Percentiles rank a stretch among this genome's conserved stretches.
Evolutionary conservation across 2,113 vertebrate species (phyloP).

Genomic region (Cottus gobio): DNA sequence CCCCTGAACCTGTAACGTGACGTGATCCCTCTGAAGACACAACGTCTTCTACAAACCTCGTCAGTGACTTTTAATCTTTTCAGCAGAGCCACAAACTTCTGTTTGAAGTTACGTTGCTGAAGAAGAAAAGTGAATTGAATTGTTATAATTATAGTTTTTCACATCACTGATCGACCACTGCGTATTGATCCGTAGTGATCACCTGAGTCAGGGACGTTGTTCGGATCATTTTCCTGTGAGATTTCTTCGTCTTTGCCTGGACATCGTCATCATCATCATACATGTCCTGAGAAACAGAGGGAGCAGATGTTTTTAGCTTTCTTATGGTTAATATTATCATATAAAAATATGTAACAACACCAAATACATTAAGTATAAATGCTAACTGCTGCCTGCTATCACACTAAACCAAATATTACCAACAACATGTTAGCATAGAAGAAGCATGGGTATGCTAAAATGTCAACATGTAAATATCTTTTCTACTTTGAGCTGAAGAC

Average conservation of each 20-base stretch:
- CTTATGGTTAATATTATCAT: too few relatives aligned
- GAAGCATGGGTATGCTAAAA: neutral
- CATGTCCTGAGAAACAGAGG: conserved; percentile 68
- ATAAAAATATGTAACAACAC: too few relatives aligned
- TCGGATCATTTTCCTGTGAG: conserved; percentile 73
- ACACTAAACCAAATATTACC: too few relatives aligned
- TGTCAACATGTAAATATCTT: too few relatives aligned
- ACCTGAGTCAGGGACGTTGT: conserved; percentile 78
- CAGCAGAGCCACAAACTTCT: conserved; percentile 82
- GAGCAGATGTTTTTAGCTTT: too few relatives aligned
- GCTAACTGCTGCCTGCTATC: too few relatives aligned
- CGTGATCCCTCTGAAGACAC: too few relatives aligned
- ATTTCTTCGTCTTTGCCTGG: conserved; percentile 72
- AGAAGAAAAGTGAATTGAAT: conserved; percentile 1
- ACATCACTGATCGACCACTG: too few relatives aligned
- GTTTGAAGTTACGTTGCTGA: conserved; percentile 82
- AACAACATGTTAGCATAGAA: neutral
- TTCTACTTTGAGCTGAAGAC: too few relatives aligned
- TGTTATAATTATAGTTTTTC: too few relatives aligned
- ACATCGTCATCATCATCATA: conserved; percentile 81
- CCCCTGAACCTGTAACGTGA: too few relatives aligned
- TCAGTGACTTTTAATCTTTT: conserved; percentile 82
- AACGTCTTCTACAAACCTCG: conserved; percentile 70
- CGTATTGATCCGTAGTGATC: neutral
- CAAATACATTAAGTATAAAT: too few relatives aligned